phyloP scores from a whole-genome alignment of 2,113 vertebrate genomes.

The Rynchops niger region DNA sequence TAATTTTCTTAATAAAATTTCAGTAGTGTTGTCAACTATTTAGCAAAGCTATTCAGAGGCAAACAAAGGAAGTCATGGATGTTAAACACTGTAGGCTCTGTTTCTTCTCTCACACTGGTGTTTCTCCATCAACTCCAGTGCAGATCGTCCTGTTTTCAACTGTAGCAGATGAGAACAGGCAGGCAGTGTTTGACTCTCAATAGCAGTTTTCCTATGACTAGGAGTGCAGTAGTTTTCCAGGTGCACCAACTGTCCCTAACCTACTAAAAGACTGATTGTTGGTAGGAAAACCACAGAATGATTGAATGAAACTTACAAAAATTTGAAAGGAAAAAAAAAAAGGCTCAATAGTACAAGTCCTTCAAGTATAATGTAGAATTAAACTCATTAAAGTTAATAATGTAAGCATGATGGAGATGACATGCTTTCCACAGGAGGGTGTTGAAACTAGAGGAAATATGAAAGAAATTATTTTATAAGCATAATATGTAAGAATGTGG shows the following conservation, averaged over 20 bases:
- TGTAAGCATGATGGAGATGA: background rate
- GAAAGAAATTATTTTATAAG: conserved; percentile 35
- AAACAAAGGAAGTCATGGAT: background rate
- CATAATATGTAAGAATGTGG: background rate
- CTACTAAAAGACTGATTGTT: background rate
- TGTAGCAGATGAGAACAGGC: background rate
- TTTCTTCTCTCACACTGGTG: background rate
- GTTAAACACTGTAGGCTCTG: background rate
- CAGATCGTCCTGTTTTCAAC: background rate
- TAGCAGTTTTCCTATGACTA: background rate
- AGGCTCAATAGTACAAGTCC: background rate
- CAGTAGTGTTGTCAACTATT: background rate
- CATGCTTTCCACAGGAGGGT: background rate
- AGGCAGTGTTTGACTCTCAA: background rate
- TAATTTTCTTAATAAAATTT: background rate
- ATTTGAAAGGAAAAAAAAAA: background rate
- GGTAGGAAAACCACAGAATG: background rate
- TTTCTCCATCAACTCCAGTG: background rate
- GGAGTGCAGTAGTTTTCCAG: background rate
- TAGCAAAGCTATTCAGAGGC: background rate
- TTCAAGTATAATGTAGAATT: background rate
- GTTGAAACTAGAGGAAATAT: conserved; percentile 29
- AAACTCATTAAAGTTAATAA: background rate
- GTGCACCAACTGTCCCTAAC: background rate
- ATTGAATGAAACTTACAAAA: background rate